Evolutionary conservation across 2,113 vertebrate species (phyloP).

Genomic region (Hyla sarda): DNA sequence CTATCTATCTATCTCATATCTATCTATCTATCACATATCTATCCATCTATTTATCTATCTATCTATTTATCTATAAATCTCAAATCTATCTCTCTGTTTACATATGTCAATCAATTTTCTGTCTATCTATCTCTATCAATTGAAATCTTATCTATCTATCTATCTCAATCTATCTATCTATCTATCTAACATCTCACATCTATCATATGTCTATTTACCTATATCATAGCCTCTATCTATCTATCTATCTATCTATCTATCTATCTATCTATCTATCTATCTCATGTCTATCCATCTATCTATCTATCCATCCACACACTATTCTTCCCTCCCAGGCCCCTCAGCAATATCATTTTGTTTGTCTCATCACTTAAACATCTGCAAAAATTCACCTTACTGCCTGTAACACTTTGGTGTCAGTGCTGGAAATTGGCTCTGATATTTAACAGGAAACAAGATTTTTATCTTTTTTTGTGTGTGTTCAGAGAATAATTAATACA

Average conservation of each 20-base stretch:
- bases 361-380: constrained; percentile 4
- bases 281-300: background rate
- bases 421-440: constrained; percentile 70
- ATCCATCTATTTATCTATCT: background rate
- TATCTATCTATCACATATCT: background rate
- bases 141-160: no score
- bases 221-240: background rate
- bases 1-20: background rate
- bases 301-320: background rate
- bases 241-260: constrained; percentile 6
- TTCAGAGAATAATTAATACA: constrained; percentile 72
- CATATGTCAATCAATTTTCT: no score
- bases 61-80: no score
- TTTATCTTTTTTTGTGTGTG: constrained; percentile 64
- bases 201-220: no score
- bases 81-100: no score
- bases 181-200: no score
- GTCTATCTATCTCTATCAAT: no score
- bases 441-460: constrained; percentile 71
- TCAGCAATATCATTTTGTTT: background rate
- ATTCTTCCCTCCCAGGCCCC: background rate
- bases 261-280: background rate
- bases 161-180: no score
- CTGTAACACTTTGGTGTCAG: background rate
- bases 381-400: background rate